These are phyloP conservation scores for Anableps anableps DNA, from an alignment of 2,797 vertebrate genomes.

Conservation along the genomic window DNA sequence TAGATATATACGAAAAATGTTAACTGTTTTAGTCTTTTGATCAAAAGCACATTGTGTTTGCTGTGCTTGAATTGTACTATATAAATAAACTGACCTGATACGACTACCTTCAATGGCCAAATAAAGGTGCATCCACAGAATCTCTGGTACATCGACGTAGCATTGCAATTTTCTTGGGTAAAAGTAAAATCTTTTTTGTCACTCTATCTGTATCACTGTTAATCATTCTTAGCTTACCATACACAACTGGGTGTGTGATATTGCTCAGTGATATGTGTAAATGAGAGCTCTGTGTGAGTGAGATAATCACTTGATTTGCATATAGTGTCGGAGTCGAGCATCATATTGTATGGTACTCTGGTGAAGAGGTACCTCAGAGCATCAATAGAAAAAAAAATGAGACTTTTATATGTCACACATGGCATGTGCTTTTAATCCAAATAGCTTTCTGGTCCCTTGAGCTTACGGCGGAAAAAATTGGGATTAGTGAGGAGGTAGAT, in stretches of 20 bases:
- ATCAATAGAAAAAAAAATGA: constrained; percentile 9
- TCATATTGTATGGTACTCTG: constrained; percentile 14
- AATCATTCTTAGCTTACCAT: background rate
- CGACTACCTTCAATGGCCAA: background rate
- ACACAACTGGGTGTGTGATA: constrained; percentile 5
- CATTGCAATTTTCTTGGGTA: background rate
- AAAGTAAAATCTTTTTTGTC: background rate
- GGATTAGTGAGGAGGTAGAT: constrained; percentile 9
- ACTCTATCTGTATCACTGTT: background rate
- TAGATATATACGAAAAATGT: too few relatives aligned
- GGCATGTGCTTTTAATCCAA: constrained; percentile 56
- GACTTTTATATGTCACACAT: constrained; percentile 42
- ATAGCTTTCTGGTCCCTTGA: constrained; percentile 39
- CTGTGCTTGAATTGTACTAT: background rate
- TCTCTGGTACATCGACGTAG: background rate
- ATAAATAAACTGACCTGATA: background rate
- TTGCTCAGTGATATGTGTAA: constrained; percentile 10
- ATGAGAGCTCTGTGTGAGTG: constrained; percentile 11
- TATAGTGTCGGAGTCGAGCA: constrained; percentile 24
- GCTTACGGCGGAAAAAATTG: constrained; percentile 27
- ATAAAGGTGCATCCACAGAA: background rate
- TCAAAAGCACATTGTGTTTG: background rate
- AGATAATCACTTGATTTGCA: constrained; percentile 49
- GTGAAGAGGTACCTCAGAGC: constrained; percentile 55
- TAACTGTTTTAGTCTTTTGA: background rate